Evolutionary conservation across 2,113 vertebrate genomes (phyloP).

Genomic region (Butorides virescens): DNA sequence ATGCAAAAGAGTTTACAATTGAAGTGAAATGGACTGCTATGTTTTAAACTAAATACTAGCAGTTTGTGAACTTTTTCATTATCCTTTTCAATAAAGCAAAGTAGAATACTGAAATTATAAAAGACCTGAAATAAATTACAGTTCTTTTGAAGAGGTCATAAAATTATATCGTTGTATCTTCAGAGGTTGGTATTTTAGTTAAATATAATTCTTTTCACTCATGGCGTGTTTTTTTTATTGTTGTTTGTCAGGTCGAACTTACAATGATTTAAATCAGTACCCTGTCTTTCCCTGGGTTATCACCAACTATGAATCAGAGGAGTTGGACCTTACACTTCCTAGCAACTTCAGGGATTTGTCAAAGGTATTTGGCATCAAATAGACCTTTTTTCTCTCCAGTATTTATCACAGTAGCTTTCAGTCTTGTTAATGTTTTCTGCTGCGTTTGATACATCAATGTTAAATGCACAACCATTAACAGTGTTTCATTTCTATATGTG

Average conservation of each 20-base stretch:
- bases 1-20: background rate
- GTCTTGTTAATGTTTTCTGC: background rate
- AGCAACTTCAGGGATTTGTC: constrained; percentile 99
- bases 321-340: constrained; percentile 94
- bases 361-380: constrained; percentile 80
- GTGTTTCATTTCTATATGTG: background rate
- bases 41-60: background rate
- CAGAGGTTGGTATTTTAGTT: background rate
- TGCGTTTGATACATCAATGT: background rate
- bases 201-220: background rate
- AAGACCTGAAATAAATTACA: background rate
- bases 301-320: constrained; percentile 95
- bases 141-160: background rate
- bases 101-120: background rate
- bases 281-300: constrained; percentile 99
- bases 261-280: constrained; percentile 97
- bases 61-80: background rate
- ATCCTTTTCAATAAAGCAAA: background rate
- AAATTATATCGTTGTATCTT: background rate
- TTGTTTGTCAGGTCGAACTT: constrained; percentile 84
- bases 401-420: background rate
- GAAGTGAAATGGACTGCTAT: background rate
- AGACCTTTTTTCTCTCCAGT: background rate
- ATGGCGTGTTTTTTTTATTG: background rate
- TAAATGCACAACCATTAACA: background rate